Conservation (phyloP, 1,140 invertebrate genomes). For the Drosophila pseudoananassae region DNA sequence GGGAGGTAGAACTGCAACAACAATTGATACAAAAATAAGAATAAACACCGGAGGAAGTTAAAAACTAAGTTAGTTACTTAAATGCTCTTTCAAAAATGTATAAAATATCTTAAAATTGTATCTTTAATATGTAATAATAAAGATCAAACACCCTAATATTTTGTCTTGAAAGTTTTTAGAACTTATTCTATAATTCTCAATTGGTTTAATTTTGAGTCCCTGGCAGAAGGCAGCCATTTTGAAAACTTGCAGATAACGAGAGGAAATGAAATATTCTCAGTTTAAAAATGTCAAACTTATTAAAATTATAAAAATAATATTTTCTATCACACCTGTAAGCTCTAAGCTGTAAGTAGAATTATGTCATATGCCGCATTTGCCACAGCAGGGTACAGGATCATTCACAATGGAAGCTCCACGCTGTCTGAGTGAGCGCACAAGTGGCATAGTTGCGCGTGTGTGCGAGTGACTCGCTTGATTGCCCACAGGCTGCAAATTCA, state of each 20-base stretch:
- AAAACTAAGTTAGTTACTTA: slow-evolving; percentile 2
- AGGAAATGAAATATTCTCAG: no score
- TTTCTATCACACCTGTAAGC: not conserved
- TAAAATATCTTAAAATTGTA: not conserved
- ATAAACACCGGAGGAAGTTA: slow-evolving; percentile 29
- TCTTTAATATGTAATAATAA: no score
- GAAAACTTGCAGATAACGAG: no score
- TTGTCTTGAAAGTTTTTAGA: no score
- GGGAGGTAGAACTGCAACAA: slow-evolving; percentile 33
- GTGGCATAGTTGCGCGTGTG: slow-evolving; percentile 42
- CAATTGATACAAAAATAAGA: slow-evolving; percentile 79
- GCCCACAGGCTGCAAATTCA: slow-evolving; percentile 77
- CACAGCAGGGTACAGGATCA: slow-evolving; percentile 50
- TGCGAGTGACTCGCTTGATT: slow-evolving; percentile 68
- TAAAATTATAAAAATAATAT: no score
- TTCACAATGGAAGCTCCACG: slow-evolving; percentile 63
- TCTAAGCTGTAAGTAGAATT: not conserved
- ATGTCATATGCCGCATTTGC: slow-evolving; percentile 9
- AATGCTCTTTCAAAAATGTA: slow-evolving; percentile 29
- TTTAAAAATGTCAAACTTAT: no score
- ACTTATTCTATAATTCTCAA: no score
- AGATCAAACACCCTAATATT: no score
- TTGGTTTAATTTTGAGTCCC: no score
- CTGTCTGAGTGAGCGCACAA: slow-evolving; percentile 64
- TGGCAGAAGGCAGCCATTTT: no score